Conservation (phyloP, 2,113 vertebrate species). For the Sminthopsis crassicaudata region DNA sequence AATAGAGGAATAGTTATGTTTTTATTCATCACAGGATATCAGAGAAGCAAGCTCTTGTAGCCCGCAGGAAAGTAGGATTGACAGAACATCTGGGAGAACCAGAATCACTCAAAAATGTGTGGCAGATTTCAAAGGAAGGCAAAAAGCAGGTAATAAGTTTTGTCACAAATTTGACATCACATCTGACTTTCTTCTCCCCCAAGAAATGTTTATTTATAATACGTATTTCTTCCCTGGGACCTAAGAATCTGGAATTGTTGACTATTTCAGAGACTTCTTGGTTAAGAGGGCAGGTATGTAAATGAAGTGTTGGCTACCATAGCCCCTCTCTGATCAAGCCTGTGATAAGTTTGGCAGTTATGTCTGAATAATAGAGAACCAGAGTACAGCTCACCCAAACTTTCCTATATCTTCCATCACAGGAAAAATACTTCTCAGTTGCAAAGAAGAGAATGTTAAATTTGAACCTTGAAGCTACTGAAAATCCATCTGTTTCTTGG, state of each 20-base stretch:
- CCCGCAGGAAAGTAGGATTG: conserved; percentile 73
- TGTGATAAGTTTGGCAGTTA: not conserved
- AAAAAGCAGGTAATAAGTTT: conserved; percentile 84
- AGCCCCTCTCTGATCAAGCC: not conserved
- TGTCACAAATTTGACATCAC: not conserved
- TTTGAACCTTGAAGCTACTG: not conserved
- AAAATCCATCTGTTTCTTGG: not conserved
- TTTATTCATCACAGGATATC: conserved; percentile 76
- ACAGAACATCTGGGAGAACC: conserved; percentile 60
- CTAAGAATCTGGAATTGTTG: not conserved
- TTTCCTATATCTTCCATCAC: too few species aligned
- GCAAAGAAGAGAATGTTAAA: not conserved
- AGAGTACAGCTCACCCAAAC: not conserved
- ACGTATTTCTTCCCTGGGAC: not conserved
- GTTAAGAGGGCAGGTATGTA: not conserved
- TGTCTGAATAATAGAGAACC: not conserved
- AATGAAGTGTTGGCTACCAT: not conserved
- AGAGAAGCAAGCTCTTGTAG: conserved; percentile 81
- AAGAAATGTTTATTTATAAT: not conserved
- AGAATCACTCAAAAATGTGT: conserved; percentile 77
- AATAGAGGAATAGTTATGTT: not conserved
- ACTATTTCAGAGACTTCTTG: not conserved
- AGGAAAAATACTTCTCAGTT: not conserved
- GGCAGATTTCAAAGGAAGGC: conserved; percentile 82
- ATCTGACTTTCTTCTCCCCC: not conserved